These are phyloP conservation scores for Eupeodes latifasciatus DNA, from an alignment of 2,888 invertebrate genomes.

Conservation along the genomic window DNA sequence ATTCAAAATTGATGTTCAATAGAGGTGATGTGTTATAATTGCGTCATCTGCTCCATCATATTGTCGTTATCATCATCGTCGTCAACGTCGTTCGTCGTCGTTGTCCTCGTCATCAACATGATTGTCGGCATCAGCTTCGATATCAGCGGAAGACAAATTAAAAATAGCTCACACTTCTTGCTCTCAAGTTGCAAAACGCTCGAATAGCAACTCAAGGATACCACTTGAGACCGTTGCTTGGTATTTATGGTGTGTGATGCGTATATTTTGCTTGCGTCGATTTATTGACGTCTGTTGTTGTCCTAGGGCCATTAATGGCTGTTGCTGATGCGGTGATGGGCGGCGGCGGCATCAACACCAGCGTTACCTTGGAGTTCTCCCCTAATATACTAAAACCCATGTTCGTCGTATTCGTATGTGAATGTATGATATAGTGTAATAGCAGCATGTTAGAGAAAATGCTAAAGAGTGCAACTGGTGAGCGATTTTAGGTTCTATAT, in stretches of 20 bases:
- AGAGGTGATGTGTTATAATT: constrained; percentile 74
- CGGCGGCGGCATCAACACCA: background rate
- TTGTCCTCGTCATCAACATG: background rate
- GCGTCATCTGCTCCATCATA: constrained; percentile 71
- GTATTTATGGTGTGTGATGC: background rate
- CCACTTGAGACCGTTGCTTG: constrained; percentile 68
- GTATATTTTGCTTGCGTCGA: constrained; percentile 41
- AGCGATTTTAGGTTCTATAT: constrained; percentile 7
- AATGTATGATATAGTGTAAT: background rate
- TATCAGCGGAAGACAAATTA: constrained; percentile 54
- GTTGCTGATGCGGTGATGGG: constrained; percentile 8
- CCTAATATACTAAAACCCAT: background rate
- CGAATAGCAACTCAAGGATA: constrained; percentile 66
- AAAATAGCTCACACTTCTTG: constrained; percentile 68
- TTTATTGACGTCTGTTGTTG: constrained; percentile 58
- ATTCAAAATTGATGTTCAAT: constrained; percentile 52
- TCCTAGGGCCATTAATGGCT: constrained; percentile 20
- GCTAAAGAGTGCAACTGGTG: constrained; percentile 64
- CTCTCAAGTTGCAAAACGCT: constrained; percentile 65
- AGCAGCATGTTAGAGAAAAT: constrained; percentile 4
- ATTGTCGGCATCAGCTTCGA: background rate
- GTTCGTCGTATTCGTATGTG: background rate
- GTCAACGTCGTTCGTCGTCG: background rate
- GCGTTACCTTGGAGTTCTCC: constrained; percentile 26
- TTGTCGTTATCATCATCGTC: constrained; percentile 1